These are phyloP conservation scores for Callionymus lyra DNA, from an alignment of 2,113 vertebrate genomes.

Conservation along the genomic window DNA sequence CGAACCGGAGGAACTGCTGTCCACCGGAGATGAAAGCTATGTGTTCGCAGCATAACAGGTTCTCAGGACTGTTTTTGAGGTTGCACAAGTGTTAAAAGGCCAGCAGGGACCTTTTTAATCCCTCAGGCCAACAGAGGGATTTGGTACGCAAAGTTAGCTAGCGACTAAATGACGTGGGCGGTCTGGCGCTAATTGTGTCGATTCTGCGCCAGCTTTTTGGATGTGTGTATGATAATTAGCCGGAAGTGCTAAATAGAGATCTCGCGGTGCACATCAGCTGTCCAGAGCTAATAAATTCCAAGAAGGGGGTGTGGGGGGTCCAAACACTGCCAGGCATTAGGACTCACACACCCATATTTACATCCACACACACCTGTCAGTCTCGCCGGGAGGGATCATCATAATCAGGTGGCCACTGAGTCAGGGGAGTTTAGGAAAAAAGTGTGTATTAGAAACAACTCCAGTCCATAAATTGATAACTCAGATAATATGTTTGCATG, in stretches of 20 bases:
- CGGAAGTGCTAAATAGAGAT: slow-evolving; percentile 65
- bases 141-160: slow-evolving; percentile 38
- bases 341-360: slow-evolving; percentile 29
- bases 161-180: slow-evolving; percentile 40
- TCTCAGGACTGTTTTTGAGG: slow-evolving; percentile 33
- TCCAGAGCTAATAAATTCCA: slow-evolving; percentile 60
- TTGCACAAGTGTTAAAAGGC: slow-evolving; percentile 60
- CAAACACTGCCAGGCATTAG: slow-evolving; percentile 13
- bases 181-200: slow-evolving; percentile 37
- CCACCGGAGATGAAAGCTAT: slow-evolving; percentile 29
- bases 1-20: slow-evolving; percentile 20
- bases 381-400: slow-evolving; percentile 31
- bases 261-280: slow-evolving; percentile 59
- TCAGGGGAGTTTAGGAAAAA: slow-evolving; percentile 4
- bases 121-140: slow-evolving; percentile 38
- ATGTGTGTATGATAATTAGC: slow-evolving; percentile 50
- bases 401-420: slow-evolving; percentile 40
- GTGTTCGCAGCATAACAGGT: slow-evolving; percentile 24
- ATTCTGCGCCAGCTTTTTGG: slow-evolving; percentile 28
- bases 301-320: slow-evolving; percentile 19
- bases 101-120: slow-evolving; percentile 57
- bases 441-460: no score
- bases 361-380: slow-evolving; percentile 50
- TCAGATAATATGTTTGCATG: no score
- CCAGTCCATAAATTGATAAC: no score